Evolutionary conservation across 2,888 invertebrate genomes (phyloP), one percentile per base, ranked within the genome.

Genomic region (Galerucella pusilla): DNA sequence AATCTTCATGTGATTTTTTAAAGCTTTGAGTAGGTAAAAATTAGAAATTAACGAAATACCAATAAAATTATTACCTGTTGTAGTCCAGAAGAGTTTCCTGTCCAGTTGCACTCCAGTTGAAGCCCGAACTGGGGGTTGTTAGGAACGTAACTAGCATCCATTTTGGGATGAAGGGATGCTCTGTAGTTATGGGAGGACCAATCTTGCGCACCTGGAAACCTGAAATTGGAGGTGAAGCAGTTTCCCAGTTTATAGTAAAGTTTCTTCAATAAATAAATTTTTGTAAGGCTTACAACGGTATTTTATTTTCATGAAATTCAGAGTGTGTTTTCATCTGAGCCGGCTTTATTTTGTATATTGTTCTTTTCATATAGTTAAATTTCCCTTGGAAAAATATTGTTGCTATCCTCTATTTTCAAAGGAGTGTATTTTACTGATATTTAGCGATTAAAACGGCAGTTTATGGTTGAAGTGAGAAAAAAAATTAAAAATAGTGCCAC

Each of bases 71-170:
- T 81, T 87, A 88, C 77, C 82, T 84, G 84, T 80, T 84, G 85
- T 80, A 84, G 77, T 59, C 76, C 76, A 2, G 79, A 60, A 45
- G 81, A 78, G 35, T 85, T 81, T 69, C 83, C 85, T 73, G 85
- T 83, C 86, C 88, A 86, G 81, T 87, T 86, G 81, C 88, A 89
- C 84, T 89, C 89, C 81, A 89, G 85, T 79, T 89, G 88, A 83
- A 91, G 86, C 85, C 91, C 91, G 88, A 89, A 92, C 90, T 91
- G 91, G 82, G 92, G 92, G 88, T 92, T 92, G 90, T 92, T 92
- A 74, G 92, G 92, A 81, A 92, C 89, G 88, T 92, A 92, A 88
- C 90, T 91, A 80, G 81, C 78, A 78, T 82, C 83, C 83, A 83
- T 83, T 74, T 68, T 75, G 68, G 86, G 67, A 77, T 71, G 71